phyloP scores from a whole-genome alignment of 1,140 invertebrate species.

The Drosophila tsacasi region DNA sequence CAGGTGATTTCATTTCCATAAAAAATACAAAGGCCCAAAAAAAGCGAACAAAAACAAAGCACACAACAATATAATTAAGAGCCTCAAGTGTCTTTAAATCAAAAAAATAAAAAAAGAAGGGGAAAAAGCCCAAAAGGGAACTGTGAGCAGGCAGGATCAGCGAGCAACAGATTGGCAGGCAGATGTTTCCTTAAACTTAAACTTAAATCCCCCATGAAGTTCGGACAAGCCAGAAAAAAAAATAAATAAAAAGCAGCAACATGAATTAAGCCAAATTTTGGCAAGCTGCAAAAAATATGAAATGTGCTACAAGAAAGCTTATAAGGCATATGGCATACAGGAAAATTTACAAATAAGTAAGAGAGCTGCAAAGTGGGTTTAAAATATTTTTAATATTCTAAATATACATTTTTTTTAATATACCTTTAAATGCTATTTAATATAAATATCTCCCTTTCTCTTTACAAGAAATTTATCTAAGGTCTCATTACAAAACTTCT shows the following conservation, averaged over 20 bases:
- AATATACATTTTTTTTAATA: not conserved
- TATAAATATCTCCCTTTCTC: too few relatives aligned
- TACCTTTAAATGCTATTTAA: not conserved
- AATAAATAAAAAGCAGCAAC: constrained; percentile 26
- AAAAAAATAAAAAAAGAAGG: constrained; percentile 52
- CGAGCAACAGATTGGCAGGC: constrained; percentile 61
- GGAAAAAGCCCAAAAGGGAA: not conserved
- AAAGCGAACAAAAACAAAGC: constrained; percentile 43
- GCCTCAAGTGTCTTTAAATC: constrained; percentile 76
- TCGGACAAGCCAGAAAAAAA: not conserved
- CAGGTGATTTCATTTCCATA: constrained; percentile 73
- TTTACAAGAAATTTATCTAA: not conserved
- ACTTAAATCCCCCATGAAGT: constrained; percentile 52
- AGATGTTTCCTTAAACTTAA: constrained; percentile 58
- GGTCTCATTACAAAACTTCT: not conserved
- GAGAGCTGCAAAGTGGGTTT: too few relatives aligned
- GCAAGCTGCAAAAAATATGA: constrained; percentile 72
- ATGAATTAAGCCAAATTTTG: constrained; percentile 53
- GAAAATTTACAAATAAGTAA: too few relatives aligned
- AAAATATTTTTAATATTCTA: too few relatives aligned
- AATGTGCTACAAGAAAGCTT: constrained; percentile 34
- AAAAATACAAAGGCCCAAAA: constrained; percentile 42
- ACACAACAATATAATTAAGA: constrained; percentile 76
- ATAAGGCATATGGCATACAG: constrained; percentile 29
- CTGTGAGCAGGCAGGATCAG: constrained; percentile 34